A percentile compares a stretch with the other conserved stretches of the same genome.
These are phyloP conservation scores for Trypoxylus dichotomus DNA, from an alignment of 1,140 invertebrate genomes.

Conservation along the genomic window DNA sequence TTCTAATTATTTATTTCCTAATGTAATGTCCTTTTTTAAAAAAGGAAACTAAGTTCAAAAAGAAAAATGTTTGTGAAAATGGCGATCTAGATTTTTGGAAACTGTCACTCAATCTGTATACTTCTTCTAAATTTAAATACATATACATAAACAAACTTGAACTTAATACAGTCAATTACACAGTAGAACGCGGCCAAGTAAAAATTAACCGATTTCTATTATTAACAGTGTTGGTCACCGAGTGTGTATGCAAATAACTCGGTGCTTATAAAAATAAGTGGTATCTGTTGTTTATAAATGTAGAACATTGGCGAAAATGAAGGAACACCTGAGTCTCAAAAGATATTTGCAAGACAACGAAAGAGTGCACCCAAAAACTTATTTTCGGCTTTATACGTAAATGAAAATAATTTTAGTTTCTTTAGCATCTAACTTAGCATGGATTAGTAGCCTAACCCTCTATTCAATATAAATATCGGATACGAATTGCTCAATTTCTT, in stretches of 20 bases:
- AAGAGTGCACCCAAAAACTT: no score
- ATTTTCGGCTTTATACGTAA: no score
- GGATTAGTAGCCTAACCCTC: no score
- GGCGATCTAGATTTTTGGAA: no score
- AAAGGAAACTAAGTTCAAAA: no score
- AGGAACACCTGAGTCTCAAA: neutral
- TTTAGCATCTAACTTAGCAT: no score
- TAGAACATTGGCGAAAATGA: neutral
- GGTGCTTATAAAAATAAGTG: neutral
- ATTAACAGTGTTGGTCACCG: neutral
- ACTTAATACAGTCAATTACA: neutral
- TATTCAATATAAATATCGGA: no score
- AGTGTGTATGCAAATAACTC: neutral
- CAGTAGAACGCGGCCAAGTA: neutral
- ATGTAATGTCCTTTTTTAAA: no score
- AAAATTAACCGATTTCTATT: neutral
- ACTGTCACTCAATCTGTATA: neutral
- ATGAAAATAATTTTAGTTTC: no score
- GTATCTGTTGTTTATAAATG: neutral
- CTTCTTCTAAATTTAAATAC: neutral
- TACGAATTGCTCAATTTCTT: no score
- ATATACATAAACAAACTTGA: neutral
- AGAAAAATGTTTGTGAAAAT: no score
- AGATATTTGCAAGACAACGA: neutral
- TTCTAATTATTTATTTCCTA: no score